A percentile compares a stretch with the other conserved stretches of the same genome.
phyloP scores from a whole-genome alignment of 2,888 invertebrate species.

The Apodemia duryi region DNA sequence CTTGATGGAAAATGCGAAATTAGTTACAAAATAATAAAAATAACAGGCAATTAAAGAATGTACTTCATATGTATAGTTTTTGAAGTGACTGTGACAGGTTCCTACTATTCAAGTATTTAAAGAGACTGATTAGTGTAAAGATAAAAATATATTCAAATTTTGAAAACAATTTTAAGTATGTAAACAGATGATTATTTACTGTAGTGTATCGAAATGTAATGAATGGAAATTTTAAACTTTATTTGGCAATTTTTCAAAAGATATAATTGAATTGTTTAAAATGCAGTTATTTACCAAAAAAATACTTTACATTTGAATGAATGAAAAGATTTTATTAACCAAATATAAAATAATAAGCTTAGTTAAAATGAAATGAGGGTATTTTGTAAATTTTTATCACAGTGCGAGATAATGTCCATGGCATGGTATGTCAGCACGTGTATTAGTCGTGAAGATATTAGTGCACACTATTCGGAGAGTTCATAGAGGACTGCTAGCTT shows the following conservation, averaged over 20 bases:
- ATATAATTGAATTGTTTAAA: no score
- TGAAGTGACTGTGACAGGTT: neutral
- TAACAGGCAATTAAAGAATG: neutral
- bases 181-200: neutral
- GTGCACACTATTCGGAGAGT: slow-evolving; percentile 4
- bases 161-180: neutral
- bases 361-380: neutral
- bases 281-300: no score
- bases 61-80: neutral
- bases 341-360: neutral
- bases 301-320: no score
- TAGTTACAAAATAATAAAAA: no score
- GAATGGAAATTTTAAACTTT: no score
- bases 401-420: slow-evolving; percentile 13
- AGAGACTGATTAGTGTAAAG: neutral
- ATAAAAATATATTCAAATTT: neutral
- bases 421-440: slow-evolving; percentile 15
- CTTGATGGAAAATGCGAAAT: no score
- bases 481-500: neutral
- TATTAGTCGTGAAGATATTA: slow-evolving; percentile 5
- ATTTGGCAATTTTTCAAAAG: no score
- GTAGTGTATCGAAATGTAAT: no score
- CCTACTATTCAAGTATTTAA: neutral
- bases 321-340: neutral
- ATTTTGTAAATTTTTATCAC: slow-evolving; percentile 8